A percentile compares a stretch with the other conserved stretches of the same genome.
phyloP scores from a whole-genome alignment of 2,113 vertebrate species.

The Anguilla rostrata region DNA sequence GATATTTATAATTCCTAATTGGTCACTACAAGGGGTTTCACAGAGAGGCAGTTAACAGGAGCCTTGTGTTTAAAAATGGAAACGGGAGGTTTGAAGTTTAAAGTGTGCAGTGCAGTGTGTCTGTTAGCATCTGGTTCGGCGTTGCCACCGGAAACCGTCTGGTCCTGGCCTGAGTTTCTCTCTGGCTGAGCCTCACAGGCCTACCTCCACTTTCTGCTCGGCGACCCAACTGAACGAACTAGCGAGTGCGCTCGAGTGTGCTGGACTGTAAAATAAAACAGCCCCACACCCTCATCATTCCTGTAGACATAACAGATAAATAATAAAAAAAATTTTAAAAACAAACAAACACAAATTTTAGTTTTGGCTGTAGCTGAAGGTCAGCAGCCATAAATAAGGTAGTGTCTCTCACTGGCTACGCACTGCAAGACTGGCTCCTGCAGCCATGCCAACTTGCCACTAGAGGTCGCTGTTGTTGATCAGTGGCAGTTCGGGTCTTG shows the following conservation, averaged over 20 bases:
- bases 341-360: neutral
- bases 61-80: conserved; percentile 20
- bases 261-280: neutral
- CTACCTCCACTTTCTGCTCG: neutral
- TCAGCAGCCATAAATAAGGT: neutral
- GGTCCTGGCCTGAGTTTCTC: neutral
- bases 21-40: conserved; percentile 35
- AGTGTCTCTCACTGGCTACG: neutral
- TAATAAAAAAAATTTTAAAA: neutral
- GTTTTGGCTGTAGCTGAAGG: neutral
- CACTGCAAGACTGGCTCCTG: neutral
- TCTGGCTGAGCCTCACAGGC: neutral
- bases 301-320: neutral
- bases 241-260: neutral
- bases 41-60: conserved; percentile 52
- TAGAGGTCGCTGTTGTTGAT: neutral
- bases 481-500: neutral
- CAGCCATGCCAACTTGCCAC: neutral
- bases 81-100: conserved; percentile 9
- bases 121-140: neutral
- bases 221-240: neutral
- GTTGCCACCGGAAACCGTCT: neutral
- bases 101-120: conserved; percentile 41
- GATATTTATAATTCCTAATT: conserved; percentile 44
- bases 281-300: neutral